Evolutionary conservation across 1,140 invertebrate genomes (phyloP).

Genomic region (Lordiphosa clarofinis): DNA sequence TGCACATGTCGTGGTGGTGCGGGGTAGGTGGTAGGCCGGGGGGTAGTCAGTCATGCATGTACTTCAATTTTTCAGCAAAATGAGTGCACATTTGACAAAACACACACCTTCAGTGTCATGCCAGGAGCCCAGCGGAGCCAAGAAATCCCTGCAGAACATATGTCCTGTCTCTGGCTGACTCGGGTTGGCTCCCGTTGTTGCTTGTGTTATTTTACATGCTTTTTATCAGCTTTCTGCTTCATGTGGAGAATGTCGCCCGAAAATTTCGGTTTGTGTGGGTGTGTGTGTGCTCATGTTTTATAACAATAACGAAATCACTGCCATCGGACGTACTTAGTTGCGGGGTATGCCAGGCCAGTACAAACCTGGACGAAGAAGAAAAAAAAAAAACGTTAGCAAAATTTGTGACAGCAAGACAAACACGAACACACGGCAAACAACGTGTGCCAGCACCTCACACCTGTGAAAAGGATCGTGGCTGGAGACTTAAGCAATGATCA

Average conservation of each 20-base stretch:
- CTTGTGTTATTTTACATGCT: conserved; percentile 40
- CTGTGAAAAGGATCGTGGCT: too few species aligned
- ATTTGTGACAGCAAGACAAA: too few species aligned
- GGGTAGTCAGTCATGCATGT: conserved; percentile 67
- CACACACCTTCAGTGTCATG: conserved; percentile 54
- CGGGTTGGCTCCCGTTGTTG: conserved; percentile 2
- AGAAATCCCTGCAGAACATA: conserved; percentile 53
- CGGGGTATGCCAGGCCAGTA: conserved; percentile 34
- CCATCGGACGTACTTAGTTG: conserved; percentile 51
- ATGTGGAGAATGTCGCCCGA: conserved; percentile 44
- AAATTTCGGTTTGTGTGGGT: conserved; percentile 35
- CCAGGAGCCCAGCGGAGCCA: conserved; percentile 17
- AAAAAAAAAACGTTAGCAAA: conserved; percentile 42
- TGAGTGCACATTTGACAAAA: conserved; percentile 75
- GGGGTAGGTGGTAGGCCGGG: background rate
- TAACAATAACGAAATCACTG: conserved; percentile 73
- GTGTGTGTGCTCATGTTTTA: conserved; percentile 60
- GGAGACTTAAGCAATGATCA: too few species aligned
- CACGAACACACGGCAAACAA: conserved; percentile 38
- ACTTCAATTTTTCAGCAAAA: conserved; percentile 76
- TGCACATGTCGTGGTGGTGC: conserved; percentile 8
- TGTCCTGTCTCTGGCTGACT: conserved; percentile 28
- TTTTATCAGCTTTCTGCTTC: conserved; percentile 34
- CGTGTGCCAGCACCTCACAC: conserved; percentile 21
- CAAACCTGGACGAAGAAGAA: conserved; percentile 15